These are phyloP conservation scores for Xanthorhoe spadicearia DNA, from an alignment of 2,888 invertebrate species.

Conservation along the genomic window DNA sequence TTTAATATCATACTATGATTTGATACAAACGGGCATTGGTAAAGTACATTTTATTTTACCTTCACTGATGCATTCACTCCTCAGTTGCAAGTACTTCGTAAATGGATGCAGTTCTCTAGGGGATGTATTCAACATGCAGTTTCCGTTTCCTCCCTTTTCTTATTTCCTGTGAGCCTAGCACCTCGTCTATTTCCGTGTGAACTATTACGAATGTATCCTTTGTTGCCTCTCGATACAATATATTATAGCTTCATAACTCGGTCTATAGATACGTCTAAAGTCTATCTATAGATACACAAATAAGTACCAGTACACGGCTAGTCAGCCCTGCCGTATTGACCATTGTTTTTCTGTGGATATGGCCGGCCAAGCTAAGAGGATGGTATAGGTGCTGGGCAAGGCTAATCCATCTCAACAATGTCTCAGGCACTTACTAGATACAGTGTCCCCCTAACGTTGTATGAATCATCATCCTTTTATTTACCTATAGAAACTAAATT, in stretches of 20 bases:
- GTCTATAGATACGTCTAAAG: no score
- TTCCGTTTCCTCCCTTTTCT: constrained; percentile 28
- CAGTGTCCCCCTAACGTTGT: no score
- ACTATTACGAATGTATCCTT: constrained; percentile 14
- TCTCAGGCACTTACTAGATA: no score
- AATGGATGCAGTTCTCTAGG: constrained; percentile 27
- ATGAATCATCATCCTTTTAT: no score
- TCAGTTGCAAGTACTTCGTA: constrained; percentile 21
- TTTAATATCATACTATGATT: neutral
- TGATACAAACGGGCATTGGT: neutral
- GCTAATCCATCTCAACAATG: no score
- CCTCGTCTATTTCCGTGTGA: constrained; percentile 28
- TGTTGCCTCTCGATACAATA: constrained; percentile 9
- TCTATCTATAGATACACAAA: neutral
- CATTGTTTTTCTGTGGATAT: no score
- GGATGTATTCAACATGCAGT: constrained; percentile 36
- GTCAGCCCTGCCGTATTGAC: no score
- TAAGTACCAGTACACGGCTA: no score
- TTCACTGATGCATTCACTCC: constrained; percentile 7
- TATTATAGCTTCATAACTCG: neutral
- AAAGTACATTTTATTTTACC: neutral
- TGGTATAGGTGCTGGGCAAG: no score
- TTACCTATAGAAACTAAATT: no score
- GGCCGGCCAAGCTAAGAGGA: no score
- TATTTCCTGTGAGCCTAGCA: constrained; percentile 30